Base-by-base conservation (phyloP, 2,797 vertebrate species). In the Rachycentron canadum region DNA sequence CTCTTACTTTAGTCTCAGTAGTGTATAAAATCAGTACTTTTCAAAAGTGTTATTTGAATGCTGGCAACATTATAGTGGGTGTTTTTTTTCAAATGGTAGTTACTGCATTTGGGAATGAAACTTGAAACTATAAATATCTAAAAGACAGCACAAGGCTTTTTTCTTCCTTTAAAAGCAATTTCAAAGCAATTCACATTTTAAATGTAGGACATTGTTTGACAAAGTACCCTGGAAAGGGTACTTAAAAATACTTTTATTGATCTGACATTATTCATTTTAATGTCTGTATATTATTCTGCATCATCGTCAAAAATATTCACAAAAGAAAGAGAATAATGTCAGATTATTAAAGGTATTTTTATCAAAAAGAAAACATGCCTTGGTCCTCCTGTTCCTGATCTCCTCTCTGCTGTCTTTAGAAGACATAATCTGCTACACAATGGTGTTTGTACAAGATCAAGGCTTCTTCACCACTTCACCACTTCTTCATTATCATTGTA, bases 101-200 rank as follows among this genome's bases (percentile, higher is more conserved):
- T 25, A 32, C 10, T 21, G 21, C 40, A 79, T 69, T 71, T 75
- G 36, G 3, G 43, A 80, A 77, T 76, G 2, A 77, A 88, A 78
- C 1, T 43, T 61, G 0, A 52, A 55, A 26, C 55, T 36, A 65
- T 40, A 53, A 52, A 55, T 62, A 68, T 67, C 8, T 58, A 21
- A 73, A 60, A 53, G 40, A 58, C 60, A 73, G 30, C 28, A 47
- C 1, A 50, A 68, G 19, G 26, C 17, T 5, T 71, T 36, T 36
- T 23, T 69, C 12, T 32, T 23, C 16, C 52, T 58, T 69, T 75
- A 32, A 19, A 41, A 69, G 34, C 34, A 58, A 56, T 58, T 69
- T 75, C 38, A 19, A 41, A 69, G 34, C 34, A 58, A 28, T 56
- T 59, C 40, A 12, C 57, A n/a, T 41, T 68, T 73, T 40, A 64